phyloP scores from a whole-genome alignment of 2,797 vertebrate species.

The Manis javanica region DNA sequence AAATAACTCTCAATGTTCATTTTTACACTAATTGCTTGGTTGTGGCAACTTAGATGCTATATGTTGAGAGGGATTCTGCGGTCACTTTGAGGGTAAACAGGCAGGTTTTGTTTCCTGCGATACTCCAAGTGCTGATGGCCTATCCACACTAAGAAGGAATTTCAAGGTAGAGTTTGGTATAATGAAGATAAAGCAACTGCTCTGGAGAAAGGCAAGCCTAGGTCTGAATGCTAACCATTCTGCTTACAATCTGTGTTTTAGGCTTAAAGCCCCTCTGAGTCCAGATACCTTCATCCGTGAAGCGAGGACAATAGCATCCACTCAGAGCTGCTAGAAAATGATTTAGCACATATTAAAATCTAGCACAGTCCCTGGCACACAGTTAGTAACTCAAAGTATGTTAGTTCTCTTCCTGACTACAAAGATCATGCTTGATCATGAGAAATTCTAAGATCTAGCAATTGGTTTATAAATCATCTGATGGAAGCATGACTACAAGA shows the following conservation, averaged over 20 bases:
- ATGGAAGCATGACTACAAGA: neutral
- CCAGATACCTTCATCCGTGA: neutral
- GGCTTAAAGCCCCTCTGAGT: neutral
- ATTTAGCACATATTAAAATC: constrained; percentile 9
- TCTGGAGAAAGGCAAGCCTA: neutral
- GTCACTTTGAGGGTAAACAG: neutral
- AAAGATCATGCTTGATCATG: neutral
- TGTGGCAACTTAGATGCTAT: neutral
- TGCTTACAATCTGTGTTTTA: neutral
- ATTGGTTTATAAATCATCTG: neutral
- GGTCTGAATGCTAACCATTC: neutral
- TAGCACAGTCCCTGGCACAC: neutral
- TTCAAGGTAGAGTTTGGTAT: neutral
- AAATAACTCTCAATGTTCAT: neutral
- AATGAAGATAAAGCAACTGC: constrained; percentile 12
- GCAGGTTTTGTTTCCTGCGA: neutral
- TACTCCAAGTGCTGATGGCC: neutral
- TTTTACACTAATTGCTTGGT: neutral
- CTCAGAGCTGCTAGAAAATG: neutral
- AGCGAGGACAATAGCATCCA: neutral
- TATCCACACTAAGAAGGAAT: neutral
- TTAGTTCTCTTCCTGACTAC: neutral
- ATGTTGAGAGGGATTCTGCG: neutral
- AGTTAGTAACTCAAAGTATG: neutral
- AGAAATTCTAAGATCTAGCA: neutral